Evolutionary conservation across 23 tunicate genomes (phyloP).

Genomic region (Clavelina lepadiformis): DNA sequence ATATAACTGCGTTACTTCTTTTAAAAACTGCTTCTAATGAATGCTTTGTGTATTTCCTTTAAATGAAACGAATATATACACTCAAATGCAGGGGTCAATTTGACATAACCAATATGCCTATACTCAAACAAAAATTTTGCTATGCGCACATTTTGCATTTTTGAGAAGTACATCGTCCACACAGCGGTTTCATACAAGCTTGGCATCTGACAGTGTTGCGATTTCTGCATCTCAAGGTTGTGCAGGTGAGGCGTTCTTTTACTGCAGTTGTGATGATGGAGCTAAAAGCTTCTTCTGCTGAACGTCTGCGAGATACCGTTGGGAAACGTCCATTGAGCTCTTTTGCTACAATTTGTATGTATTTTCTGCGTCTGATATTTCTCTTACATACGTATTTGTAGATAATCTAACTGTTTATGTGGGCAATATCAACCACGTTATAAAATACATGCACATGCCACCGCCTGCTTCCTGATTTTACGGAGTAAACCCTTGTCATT

Average conservation of each 20-base stretch:
- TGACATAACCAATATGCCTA: too few relatives aligned
- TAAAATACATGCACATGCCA: constrained; percentile 19
- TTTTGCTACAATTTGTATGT: constrained; percentile 15
- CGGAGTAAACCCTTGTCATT: constrained; percentile 10
- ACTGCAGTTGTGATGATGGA: constrained; percentile 3
- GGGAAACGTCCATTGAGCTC: constrained; percentile 26
- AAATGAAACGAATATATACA: too few relatives aligned
- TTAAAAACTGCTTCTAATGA: too few relatives aligned
- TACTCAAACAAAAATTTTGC: constrained; percentile 1
- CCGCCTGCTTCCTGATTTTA: constrained; percentile 14
- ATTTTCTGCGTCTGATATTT: constrained; percentile 10
- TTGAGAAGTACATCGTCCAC: constrained; percentile 18
- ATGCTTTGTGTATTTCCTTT: too few relatives aligned
- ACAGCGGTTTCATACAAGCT: constrained; percentile 16
- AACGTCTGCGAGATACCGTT: constrained; percentile 19
- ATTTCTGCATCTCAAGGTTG: constrained; percentile 27
- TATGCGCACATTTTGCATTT: constrained; percentile 21
- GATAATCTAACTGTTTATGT: too few relatives aligned
- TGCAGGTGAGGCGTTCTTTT: constrained; percentile 22
- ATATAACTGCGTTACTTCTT: too few relatives aligned
- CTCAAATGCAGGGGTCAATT: too few relatives aligned
- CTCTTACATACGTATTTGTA: constrained; percentile 12
- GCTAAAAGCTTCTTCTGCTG: constrained; percentile 14
- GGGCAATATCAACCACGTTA: too few relatives aligned
- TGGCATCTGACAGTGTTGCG: constrained; percentile 20